Evolutionary conservation across 2,113 vertebrate species (phyloP).

Genomic region (Cariama cristata): DNA sequence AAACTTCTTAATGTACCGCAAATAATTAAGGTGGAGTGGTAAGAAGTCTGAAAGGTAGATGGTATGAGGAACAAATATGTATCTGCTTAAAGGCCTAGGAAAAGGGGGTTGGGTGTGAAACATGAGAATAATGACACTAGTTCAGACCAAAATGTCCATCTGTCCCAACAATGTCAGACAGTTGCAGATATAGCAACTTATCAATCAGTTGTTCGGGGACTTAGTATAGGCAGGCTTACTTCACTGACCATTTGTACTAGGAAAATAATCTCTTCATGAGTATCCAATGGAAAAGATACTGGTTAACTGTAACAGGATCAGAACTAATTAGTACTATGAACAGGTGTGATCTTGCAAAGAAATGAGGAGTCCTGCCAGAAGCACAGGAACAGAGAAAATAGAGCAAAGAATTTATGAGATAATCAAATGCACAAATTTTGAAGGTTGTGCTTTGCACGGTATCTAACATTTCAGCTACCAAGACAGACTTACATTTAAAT

Average conservation of each 20-base stretch:
- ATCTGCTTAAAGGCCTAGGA: neutral
- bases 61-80: neutral
- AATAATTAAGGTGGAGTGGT: neutral
- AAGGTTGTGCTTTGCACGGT: neutral
- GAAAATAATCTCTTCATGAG: neutral
- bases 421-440: neutral
- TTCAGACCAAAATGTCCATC: neutral
- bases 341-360: neutral
- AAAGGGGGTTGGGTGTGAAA: neutral
- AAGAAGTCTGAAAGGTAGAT: neutral
- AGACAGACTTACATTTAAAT: neutral
- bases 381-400: neutral
- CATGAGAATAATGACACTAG: neutral
- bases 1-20: neutral
- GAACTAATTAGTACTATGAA: neutral
- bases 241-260: neutral
- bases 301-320: neutral
- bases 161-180: neutral
- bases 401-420: neutral
- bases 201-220: neutral
- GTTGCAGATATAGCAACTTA: neutral
- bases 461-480: neutral
- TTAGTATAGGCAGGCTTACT: neutral
- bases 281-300: neutral
- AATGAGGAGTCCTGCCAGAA: neutral